Conservation (phyloP, 2,888 invertebrate genomes). For the Luperina testacea region DNA sequence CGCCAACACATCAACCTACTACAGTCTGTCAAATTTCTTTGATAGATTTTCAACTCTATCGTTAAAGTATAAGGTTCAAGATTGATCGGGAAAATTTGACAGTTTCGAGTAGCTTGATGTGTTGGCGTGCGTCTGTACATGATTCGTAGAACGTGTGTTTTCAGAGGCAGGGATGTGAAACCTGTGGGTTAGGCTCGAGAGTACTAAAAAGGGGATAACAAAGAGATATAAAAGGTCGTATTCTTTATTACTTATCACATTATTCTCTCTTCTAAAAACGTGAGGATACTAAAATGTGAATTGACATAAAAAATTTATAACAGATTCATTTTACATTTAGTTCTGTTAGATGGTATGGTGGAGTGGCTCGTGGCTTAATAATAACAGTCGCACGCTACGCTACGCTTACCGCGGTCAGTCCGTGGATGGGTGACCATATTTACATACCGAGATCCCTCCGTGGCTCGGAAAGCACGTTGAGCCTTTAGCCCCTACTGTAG, state of each 20-base stretch:
- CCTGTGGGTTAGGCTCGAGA: neutral
- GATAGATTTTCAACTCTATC: no score
- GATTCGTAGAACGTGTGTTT: constrained; percentile 15
- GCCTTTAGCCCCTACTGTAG: neutral
- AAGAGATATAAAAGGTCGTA: constrained; percentile 47
- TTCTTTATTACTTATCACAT: constrained; percentile 51
- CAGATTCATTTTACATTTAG: constrained; percentile 8
- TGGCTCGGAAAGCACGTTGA: neutral
- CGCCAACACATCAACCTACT: no score
- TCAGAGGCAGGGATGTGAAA: constrained; percentile 1
- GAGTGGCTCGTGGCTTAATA: neutral
- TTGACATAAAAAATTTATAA: constrained; percentile 49
- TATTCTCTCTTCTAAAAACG: constrained; percentile 47
- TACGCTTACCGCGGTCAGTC: neutral
- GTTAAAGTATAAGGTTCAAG: no score
- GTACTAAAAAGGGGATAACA: constrained; percentile 49
- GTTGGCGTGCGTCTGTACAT: no score
- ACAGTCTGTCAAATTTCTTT: no score
- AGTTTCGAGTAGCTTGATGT: no score
- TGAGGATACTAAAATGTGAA: constrained; percentile 30
- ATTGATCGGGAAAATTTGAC: no score
- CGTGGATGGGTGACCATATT: neutral
- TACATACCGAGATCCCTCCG: neutral
- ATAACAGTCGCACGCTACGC: neutral
- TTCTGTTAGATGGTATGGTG: neutral